Percentiles rank a stretch among this genome's conserved stretches.
phyloP scores from a whole-genome alignment of 2,888 invertebrate genomes.

The Drepana falcataria region DNA sequence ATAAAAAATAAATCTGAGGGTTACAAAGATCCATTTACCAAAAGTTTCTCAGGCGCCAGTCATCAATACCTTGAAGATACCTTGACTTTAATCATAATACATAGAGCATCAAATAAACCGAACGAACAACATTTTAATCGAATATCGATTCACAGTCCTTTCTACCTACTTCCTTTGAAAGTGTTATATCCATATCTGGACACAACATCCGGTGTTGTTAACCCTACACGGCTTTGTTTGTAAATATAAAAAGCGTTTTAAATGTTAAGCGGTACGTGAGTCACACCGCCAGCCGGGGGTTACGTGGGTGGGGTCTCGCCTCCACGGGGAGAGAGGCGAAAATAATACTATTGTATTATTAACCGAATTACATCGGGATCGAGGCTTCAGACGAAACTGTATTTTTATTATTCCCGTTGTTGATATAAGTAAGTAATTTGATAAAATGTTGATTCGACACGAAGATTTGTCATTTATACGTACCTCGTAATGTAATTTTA shows the following conservation, averaged over 20 bases:
- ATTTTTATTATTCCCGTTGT: too few relatives aligned
- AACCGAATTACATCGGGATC: too few relatives aligned
- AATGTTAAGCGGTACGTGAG: conserved; percentile 57
- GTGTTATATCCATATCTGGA: conserved; percentile 46
- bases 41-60: too few relatives aligned
- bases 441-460: too few relatives aligned
- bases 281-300: conserved; percentile 30
- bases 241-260: conserved; percentile 60
- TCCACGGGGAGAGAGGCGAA: conserved; percentile 18
- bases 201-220: conserved; percentile 61
- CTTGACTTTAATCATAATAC: conserved; percentile 2
- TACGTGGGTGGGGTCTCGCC: conserved; percentile 12
- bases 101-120: background rate
- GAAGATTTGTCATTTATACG: too few relatives aligned
- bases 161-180: conserved; percentile 47
- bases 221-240: conserved; percentile 62
- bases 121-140: conserved; percentile 7
- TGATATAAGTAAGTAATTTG: too few relatives aligned
- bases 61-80: background rate
- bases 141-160: conserved; percentile 34
- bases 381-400: too few relatives aligned
- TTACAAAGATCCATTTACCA: too few relatives aligned
- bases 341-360: too few relatives aligned
- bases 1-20: too few relatives aligned
- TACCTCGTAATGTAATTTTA: too few relatives aligned